These are phyloP conservation scores for Ibidorhyncha struthersii DNA, from an alignment of 2,113 vertebrate species.

Conservation along the genomic window DNA sequence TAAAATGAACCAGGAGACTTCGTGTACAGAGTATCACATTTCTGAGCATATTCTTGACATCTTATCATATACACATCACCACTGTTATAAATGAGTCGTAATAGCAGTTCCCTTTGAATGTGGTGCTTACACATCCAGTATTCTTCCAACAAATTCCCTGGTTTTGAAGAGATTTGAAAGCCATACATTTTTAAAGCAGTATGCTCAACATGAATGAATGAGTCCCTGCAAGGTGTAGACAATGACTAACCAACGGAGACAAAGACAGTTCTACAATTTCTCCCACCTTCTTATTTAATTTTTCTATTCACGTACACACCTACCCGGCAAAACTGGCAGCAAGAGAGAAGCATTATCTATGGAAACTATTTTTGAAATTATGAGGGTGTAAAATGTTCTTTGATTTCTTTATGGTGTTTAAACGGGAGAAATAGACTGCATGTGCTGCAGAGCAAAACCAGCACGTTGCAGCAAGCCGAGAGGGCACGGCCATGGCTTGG, in stretches of 20 bases:
- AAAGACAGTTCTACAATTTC: background rate
- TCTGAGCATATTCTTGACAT: constrained; percentile 45
- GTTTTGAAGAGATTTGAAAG: background rate
- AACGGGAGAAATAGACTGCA: background rate
- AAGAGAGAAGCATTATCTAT: background rate
- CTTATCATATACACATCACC: constrained; percentile 52
- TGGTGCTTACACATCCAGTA: background rate
- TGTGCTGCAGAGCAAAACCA: background rate
- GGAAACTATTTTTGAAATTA: background rate
- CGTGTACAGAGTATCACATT: constrained; percentile 42
- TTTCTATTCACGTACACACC: background rate
- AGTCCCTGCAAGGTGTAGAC: background rate
- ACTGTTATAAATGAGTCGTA: constrained; percentile 13
- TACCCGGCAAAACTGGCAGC: background rate
- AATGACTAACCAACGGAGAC: background rate
- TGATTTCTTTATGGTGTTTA: background rate
- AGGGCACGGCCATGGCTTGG: background rate
- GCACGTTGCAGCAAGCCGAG: background rate
- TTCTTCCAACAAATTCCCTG: background rate
- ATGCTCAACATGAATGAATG: background rate
- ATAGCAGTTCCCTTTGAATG: constrained; percentile 7
- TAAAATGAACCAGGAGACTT: constrained; percentile 40
- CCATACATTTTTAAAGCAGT: background rate
- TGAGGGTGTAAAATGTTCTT: background rate
- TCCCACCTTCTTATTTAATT: background rate